These are phyloP conservation scores for Philopotamus ludificatus DNA, from an alignment of 1,140 invertebrate genomes.

Conservation along the genomic window DNA sequence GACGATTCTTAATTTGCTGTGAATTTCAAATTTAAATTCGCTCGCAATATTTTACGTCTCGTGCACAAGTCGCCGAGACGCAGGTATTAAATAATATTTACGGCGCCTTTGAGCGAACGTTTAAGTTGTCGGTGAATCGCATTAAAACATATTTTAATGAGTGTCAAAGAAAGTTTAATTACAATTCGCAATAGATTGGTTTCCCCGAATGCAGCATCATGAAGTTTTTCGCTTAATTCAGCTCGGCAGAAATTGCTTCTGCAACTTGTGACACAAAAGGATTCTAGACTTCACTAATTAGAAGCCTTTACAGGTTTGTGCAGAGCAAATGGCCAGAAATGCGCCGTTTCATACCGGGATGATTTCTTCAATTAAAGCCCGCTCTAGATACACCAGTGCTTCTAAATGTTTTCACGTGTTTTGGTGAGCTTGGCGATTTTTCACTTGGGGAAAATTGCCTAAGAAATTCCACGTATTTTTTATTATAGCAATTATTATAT, in stretches of 20 bases:
- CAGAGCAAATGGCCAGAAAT: too few relatives aligned
- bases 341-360: too few relatives aligned
- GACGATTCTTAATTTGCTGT: neutral
- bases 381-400: too few relatives aligned
- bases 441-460: too few relatives aligned
- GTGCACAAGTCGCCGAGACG: neutral
- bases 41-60: neutral
- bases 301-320: too few relatives aligned
- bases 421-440: too few relatives aligned
- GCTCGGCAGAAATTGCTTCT: neutral
- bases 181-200: slow-evolving; percentile 1
- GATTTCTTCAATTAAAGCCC: too few relatives aligned
- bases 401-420: too few relatives aligned
- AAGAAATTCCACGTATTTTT: too few relatives aligned
- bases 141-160: slow-evolving; percentile 12
- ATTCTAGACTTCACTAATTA: slow-evolving; percentile 4
- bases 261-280: neutral
- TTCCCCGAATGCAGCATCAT: neutral
- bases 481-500: too few relatives aligned
- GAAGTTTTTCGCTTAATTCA: neutral
- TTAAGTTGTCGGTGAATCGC: neutral
- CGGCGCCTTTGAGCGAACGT: neutral
- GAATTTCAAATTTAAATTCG: neutral
- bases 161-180: slow-evolving; percentile 7
- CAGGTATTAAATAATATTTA: neutral